Evolutionary conservation across 2,888 invertebrate species (phyloP), one percentile per base, ranked within the genome.

Genomic region (Tenthredo livida): DNA sequence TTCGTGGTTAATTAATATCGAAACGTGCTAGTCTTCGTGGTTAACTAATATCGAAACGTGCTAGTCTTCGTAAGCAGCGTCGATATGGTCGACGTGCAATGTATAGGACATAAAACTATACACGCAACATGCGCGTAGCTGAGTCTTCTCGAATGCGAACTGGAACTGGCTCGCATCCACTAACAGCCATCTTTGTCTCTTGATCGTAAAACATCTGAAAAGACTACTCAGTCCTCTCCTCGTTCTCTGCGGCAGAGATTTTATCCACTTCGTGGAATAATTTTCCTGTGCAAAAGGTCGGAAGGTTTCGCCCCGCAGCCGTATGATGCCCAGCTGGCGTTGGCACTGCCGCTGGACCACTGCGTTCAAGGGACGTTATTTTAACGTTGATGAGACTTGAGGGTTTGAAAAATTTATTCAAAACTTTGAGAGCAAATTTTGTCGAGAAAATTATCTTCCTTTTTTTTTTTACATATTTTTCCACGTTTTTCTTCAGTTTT

Each of bases 131-230:
- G 4, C 9, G 4, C 2, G 29, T 29, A n/a, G 29, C 29, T 29
- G 3, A 54, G 10, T 4, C 67, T 67, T 17, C 17, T 17, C 67
- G 80, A 58, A n/a, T 80, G 40, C 80, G 37, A 80, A 80, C 61
- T 80, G 61, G 29, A 67, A 83, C 83, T 83, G 47, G 83, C 70
- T 33, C 33, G 67, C 67, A 67, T 83, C 83, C 83, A 61, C 67
- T 70, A 43, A 29, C 21, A 67, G 67, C 83, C 83, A 67, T 83
- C 83, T 83, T 83, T 83, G 70, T 58, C 82, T 86, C 37, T 43
- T 77, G 77, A 12, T 77, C 78, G 84, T 84, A 78, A 78, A 84
- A 78, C 40, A 84, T 84, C n/a, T 84, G 84, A 84, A 84, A 84
- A 61, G 54, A 72, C 43, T 73, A 43, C 50, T 17, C 67, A 43